Percentiles rank a stretch among this genome's conserved stretches.
These are phyloP conservation scores for Yponomeuta evonymella DNA, from an alignment of 2,888 invertebrate genomes.

Conservation along the genomic window DNA sequence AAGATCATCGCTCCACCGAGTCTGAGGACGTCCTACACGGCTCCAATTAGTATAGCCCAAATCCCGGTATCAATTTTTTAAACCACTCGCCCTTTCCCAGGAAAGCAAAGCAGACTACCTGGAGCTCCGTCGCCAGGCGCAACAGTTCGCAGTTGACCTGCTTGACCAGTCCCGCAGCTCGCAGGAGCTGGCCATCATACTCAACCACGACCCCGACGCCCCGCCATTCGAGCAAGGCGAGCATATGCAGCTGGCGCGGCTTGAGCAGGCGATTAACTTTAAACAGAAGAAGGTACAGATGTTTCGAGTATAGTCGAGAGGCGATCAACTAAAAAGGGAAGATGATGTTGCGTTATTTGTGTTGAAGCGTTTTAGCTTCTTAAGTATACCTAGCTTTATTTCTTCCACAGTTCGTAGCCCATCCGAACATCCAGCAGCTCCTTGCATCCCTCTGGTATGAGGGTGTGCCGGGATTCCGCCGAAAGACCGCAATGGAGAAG, in stretches of 20 bases:
- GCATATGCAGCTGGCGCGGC: conserved; percentile 87
- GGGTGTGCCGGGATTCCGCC: conserved; percentile 93
- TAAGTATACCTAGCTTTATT: not conserved
- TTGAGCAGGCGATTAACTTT: conserved; percentile 93
- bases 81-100: conserved; percentile 33
- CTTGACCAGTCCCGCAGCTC: conserved; percentile 94
- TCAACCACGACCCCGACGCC: conserved; percentile 91
- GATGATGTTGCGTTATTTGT: no score
- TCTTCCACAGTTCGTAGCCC: conserved; percentile 88
- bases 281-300: conserved; percentile 93
- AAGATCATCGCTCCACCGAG: no score
- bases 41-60: not conserved
- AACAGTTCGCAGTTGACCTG: conserved; percentile 93
- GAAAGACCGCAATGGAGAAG: conserved; percentile 85
- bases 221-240: conserved; percentile 85
- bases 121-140: conserved; percentile 88
- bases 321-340: no score
- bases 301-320: no score
- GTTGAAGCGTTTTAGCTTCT: no score
- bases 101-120: conserved; percentile 95
- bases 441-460: conserved; percentile 96
- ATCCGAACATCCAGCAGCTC: conserved; percentile 95
- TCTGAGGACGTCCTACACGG: no score
- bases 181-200: conserved; percentile 92
- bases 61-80: not conserved